phyloP scores from a whole-genome alignment of 2,113 vertebrate genomes.

The Poicephalus gulielmi region DNA sequence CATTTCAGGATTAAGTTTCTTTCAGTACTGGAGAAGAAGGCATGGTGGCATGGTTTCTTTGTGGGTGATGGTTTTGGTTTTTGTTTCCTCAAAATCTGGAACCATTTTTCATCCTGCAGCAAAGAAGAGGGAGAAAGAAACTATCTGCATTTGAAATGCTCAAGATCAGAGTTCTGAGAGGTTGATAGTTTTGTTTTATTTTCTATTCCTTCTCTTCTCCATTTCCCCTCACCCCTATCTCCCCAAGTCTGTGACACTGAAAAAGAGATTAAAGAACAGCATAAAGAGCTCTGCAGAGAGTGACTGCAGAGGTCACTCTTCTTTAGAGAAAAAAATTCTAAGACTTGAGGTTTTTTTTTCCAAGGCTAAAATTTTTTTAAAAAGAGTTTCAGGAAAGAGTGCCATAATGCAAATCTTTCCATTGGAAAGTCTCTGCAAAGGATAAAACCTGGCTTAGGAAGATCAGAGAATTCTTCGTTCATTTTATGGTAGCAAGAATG shows the following conservation, averaged over 20 bases:
- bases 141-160: neutral
- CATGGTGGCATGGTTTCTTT: neutral
- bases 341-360: neutral
- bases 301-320: constrained; percentile 47
- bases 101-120: neutral
- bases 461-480: constrained; percentile 4
- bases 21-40: neutral
- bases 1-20: neutral
- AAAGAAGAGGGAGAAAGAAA: neutral
- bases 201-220: neutral
- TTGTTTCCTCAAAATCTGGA: neutral
- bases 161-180: neutral
- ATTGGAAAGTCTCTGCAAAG: constrained; percentile 32
- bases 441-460: constrained; percentile 28
- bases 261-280: neutral
- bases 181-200: neutral
- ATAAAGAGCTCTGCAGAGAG: neutral
- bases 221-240: neutral
- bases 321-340: neutral
- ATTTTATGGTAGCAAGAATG: neutral
- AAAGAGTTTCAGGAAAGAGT: constrained; percentile 1
- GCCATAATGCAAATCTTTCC: constrained; percentile 12
- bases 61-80: neutral
- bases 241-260: neutral
- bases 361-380: neutral